Evolutionary conservation across 2,113 vertebrate species (phyloP), one percentile per base, ranked within the genome.

Genomic region (Pollachius pollachius): DNA sequence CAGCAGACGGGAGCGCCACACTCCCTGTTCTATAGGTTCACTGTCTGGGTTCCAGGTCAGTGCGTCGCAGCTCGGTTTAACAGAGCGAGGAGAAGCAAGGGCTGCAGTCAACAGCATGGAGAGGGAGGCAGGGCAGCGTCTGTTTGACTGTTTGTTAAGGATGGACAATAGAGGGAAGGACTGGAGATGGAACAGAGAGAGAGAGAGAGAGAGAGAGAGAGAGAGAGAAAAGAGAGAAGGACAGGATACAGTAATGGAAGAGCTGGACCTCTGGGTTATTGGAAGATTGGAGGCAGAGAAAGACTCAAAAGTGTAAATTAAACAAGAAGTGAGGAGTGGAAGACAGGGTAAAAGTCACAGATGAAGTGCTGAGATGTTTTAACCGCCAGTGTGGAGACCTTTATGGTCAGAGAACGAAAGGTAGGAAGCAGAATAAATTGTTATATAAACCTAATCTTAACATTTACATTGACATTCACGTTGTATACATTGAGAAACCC

Each of bases 11-110:
- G 82, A 78, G 75, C 76, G 78, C 80, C 85, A 87, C 81, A 86
- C 78, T 87, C 83, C 83, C 82, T 78, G 78, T 72, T 84, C 86
- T 82, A 80, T 87, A 82, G 86, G 84, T 83, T 80, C 56, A 87
- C 78, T 79, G 81, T 77, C 82, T 87, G 78, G 62, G 66, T 77
- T 88, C 74, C 17, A 60, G 89, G 86, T 89, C 86, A 87, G 61
- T n/a, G 64, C 74, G 81, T 70, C 71, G 74, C 72, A 81, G 79
- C 67, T 63, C 67, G 67, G 67, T 83, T 72, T 75, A 84, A 75
- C 70, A 15, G 80, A 77, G 74, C 67, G 80, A 82, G 78, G 76
- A 82, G 78, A 77, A 79, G 71, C 74, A 56, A 67, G 2, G 71
- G 65, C 67, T 41, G 75, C 52, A 66, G 72, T 65, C 69, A 75